A percentile compares a stretch with the other conserved stretches of the same genome.
Conservation (phyloP, 2,113 vertebrate genomes). For the Pedionomus torquatus region DNA sequence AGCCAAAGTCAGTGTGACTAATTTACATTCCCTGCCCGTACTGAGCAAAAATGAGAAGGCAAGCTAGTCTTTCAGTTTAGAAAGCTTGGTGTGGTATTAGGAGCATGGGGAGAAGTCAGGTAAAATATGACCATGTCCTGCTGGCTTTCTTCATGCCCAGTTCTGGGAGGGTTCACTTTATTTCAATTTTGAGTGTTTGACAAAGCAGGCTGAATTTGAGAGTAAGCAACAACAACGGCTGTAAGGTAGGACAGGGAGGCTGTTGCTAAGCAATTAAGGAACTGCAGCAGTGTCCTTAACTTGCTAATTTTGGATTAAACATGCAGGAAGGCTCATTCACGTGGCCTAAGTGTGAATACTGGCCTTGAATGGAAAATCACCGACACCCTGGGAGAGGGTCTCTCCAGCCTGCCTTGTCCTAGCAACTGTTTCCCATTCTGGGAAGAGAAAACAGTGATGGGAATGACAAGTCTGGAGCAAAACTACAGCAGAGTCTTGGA, state of each 20-base stretch:
- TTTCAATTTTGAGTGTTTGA: not conserved
- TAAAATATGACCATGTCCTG: not conserved
- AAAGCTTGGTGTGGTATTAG: not conserved
- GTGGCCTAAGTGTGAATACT: not conserved
- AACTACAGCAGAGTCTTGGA: not conserved
- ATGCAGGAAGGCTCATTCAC: not conserved
- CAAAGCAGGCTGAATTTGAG: not conserved
- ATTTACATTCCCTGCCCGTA: slow-evolving; percentile 52
- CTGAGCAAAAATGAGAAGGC: not conserved
- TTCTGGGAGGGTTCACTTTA: not conserved
- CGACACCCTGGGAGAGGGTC: not conserved
- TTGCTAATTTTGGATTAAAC: slow-evolving; percentile 36
- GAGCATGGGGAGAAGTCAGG: not conserved
- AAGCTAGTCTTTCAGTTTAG: not conserved
- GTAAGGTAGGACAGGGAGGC: not conserved
- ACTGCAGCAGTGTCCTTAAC: not conserved
- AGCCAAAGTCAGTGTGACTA: slow-evolving; percentile 42
- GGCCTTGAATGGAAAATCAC: not conserved
- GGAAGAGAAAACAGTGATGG: not conserved
- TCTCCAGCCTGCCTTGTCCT: not conserved
- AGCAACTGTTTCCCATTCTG: not conserved
- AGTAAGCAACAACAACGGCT: not conserved
- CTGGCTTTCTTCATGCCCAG: not conserved
- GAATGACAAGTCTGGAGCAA: not conserved
- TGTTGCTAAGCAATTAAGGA: slow-evolving; percentile 59